These are phyloP conservation scores for Drosophila pseudoobscura DNA, from an alignment of 1,140 invertebrate genomes.

Conservation along the genomic window DNA sequence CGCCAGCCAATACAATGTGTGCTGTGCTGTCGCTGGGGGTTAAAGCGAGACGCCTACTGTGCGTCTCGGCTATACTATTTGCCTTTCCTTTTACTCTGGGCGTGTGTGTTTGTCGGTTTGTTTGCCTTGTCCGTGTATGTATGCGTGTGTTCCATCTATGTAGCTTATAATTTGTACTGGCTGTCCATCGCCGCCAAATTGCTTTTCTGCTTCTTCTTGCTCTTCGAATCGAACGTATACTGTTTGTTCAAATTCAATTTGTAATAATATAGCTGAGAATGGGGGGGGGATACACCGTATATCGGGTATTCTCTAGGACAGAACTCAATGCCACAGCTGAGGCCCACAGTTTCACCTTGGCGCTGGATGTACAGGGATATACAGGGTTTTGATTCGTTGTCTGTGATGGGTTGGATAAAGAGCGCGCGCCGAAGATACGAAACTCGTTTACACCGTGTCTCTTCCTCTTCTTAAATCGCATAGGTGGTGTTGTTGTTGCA, in stretches of 20 bases:
- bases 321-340: constrained; percentile 38
- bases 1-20: too few relatives aligned
- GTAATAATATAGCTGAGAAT: too few relatives aligned
- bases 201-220: constrained; percentile 10
- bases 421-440: constrained; percentile 31
- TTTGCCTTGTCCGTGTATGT: constrained; percentile 33
- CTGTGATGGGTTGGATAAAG: constrained; percentile 8
- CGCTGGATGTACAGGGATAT: constrained; percentile 1
- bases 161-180: constrained; percentile 46
- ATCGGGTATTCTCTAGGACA: too few relatives aligned
- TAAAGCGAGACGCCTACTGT: constrained; percentile 20
- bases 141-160: constrained; percentile 42
- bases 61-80: constrained; percentile 1
- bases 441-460: constrained; percentile 54
- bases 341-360: constrained; percentile 55
- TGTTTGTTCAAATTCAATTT: constrained; percentile 12
- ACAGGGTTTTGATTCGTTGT: constrained; percentile 3
- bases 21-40: constrained; percentile 4
- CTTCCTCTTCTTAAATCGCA: constrained; percentile 35
- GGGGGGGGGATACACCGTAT: too few relatives aligned
- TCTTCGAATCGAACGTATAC: constrained; percentile 2
- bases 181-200: constrained; percentile 71
- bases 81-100: constrained; percentile 15
- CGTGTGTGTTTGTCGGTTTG: constrained; percentile 25
- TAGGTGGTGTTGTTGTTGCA: constrained; percentile 31